These are phyloP conservation scores for Dioctria linearis DNA, from an alignment of 2,888 invertebrate genomes.

Conservation along the genomic window DNA sequence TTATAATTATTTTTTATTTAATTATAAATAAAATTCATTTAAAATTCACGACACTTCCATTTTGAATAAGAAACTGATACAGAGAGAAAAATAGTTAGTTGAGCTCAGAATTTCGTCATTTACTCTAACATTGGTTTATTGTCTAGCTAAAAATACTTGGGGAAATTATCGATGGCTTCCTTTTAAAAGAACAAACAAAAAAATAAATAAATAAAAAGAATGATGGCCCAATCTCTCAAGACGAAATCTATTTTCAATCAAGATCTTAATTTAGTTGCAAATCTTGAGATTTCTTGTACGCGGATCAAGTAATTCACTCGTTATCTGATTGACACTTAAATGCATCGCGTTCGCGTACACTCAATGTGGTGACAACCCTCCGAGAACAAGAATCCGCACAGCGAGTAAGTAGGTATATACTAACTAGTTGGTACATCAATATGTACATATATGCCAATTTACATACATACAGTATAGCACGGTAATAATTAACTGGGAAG, in stretches of 20 bases:
- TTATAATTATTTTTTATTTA: slow-evolving; percentile 7
- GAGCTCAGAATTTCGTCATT: slow-evolving; percentile 37
- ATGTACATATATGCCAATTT: too few species aligned
- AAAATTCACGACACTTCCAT: slow-evolving; percentile 46
- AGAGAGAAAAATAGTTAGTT: slow-evolving; percentile 16
- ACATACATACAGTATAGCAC: not conserved
- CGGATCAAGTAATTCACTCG: slow-evolving; percentile 39
- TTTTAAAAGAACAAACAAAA: slow-evolving; percentile 3
- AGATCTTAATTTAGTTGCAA: slow-evolving; percentile 47
- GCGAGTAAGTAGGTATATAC: not conserved
- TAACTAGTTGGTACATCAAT: too few species aligned
- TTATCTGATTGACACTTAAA: slow-evolving; percentile 35
- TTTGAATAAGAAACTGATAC: slow-evolving; percentile 41
- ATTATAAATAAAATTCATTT: slow-evolving; percentile 3
- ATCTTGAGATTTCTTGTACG: slow-evolving; percentile 20
- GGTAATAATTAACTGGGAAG: too few species aligned
- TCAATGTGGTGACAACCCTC: slow-evolving; percentile 24
- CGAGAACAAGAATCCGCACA: slow-evolving; percentile 30
- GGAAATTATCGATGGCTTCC: slow-evolving; percentile 33
- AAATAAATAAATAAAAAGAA: slow-evolving; percentile 34
- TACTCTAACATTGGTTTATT: slow-evolving; percentile 30
- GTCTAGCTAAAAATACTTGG: slow-evolving; percentile 40
- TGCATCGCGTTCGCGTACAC: slow-evolving; percentile 33
- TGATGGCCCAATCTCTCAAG: slow-evolving; percentile 19
- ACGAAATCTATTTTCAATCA: slow-evolving; percentile 49